A percentile compares a stretch with the other conserved stretches of the same genome.
Evolutionary conservation across 2,888 invertebrate genomes (phyloP).

Genomic region (Aleiodes alternator): DNA sequence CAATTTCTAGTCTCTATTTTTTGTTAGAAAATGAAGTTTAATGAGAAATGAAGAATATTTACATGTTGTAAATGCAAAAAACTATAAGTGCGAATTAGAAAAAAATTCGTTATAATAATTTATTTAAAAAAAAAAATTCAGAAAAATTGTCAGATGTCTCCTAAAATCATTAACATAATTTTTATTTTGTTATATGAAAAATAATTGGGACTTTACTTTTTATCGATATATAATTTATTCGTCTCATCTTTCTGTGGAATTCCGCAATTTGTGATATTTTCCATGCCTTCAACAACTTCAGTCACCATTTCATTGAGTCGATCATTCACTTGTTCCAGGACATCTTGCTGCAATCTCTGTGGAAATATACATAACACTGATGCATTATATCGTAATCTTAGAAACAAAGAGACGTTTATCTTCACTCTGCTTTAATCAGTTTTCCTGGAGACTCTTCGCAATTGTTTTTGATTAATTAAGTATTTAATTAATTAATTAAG

Average conservation of each 20-base stretch:
- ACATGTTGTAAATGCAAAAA: neutral
- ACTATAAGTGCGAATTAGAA: too few species aligned
- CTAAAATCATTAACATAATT: too few species aligned
- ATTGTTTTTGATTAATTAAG: too few species aligned
- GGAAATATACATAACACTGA: neutral
- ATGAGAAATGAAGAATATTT: too few species aligned
- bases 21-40: too few species aligned
- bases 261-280: conserved; percentile 39
- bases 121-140: neutral
- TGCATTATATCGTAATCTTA: neutral
- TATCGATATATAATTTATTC: conserved; percentile 46
- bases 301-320: conserved; percentile 60
- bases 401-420: too few species aligned
- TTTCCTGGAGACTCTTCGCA: too few species aligned
- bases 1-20: too few species aligned
- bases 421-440: too few species aligned
- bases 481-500: too few species aligned
- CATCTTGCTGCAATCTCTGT: conserved; percentile 62
- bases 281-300: conserved; percentile 56
- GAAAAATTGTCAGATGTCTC: neutral
- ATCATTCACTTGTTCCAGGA: conserved; percentile 56
- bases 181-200: neutral
- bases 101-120: too few species aligned
- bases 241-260: conserved; percentile 28
- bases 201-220: conserved; percentile 40